phyloP scores from a whole-genome alignment of 1,140 invertebrate genomes.

The Helicoverpa zea region DNA sequence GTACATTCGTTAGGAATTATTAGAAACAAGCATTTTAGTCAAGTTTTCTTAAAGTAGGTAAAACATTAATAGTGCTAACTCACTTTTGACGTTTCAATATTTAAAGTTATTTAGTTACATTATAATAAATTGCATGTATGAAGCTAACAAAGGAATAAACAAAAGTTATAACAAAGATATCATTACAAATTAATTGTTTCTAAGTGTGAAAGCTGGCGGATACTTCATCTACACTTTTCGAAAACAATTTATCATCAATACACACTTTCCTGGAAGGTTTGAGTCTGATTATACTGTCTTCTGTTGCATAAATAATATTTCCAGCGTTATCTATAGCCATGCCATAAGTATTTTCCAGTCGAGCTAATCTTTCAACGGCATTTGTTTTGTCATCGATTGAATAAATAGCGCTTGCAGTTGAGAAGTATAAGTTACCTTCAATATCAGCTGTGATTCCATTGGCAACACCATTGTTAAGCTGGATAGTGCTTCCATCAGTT shows the following conservation, averaged over 20 bases:
- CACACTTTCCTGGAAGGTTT: constrained; percentile 47
- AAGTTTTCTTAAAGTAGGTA: no score
- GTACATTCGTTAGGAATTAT: no score
- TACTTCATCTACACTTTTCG: background rate
- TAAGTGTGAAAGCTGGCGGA: background rate
- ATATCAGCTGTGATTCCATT: constrained; percentile 67
- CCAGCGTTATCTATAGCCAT: constrained; percentile 63
- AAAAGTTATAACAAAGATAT: no score
- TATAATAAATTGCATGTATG: no score
- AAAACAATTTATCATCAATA: background rate
- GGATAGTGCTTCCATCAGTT: constrained; percentile 25
- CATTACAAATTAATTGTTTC: background rate
- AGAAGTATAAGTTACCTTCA: constrained; percentile 68
- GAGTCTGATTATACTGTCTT: constrained; percentile 60
- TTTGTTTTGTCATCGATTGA: constrained; percentile 53
- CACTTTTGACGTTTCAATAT: no score
- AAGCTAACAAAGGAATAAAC: no score
- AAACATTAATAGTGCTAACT: no score
- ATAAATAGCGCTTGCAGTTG: constrained; percentile 66
- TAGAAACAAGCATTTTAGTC: no score
- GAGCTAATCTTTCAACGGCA: background rate
- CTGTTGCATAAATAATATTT: constrained; percentile 62
- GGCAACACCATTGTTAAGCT: constrained; percentile 60
- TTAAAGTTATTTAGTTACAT: no score
- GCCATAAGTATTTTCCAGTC: constrained; percentile 58